phyloP scores from a whole-genome alignment of 2,888 invertebrate genomes.

The Stratiomys singularior region DNA sequence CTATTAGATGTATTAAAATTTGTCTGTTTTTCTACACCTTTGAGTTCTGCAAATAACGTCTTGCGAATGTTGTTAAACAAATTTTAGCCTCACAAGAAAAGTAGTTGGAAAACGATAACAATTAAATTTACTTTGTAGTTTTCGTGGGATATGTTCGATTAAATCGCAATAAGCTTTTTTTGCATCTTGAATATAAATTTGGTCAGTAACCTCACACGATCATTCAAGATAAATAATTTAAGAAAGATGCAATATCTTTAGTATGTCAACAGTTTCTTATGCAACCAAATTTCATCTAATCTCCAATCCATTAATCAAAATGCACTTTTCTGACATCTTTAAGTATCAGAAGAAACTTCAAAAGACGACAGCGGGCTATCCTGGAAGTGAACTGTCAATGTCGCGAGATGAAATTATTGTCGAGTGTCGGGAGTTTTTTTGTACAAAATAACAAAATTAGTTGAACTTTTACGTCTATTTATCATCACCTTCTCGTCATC shows the following conservation, averaged over 20 bases:
- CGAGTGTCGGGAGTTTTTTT: background rate
- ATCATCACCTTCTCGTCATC: background rate
- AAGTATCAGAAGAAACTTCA: background rate
- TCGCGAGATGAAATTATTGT: slow-evolving; percentile 22
- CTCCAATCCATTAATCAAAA: background rate
- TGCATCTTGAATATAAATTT: too few species aligned
- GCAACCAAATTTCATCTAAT: background rate
- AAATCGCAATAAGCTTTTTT: too few species aligned
- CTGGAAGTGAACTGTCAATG: slow-evolving; percentile 30
- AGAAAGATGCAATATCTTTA: background rate
- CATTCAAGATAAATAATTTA: too few species aligned
- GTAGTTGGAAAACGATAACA: too few species aligned
- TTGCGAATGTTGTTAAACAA: too few species aligned
- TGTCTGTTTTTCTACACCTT: too few species aligned
- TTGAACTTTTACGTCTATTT: background rate
- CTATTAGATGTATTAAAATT: too few species aligned
- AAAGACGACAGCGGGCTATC: background rate
- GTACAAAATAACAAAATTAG: background rate
- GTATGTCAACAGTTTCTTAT: background rate
- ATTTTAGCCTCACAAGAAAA: too few species aligned
- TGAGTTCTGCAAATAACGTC: too few species aligned
- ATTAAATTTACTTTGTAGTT: too few species aligned
- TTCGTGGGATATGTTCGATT: too few species aligned
- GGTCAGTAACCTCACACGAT: too few species aligned
- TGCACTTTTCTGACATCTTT: background rate